Base-by-base conservation (phyloP, 1,140 invertebrate genomes). In the Drosophila setifemur region DNA sequence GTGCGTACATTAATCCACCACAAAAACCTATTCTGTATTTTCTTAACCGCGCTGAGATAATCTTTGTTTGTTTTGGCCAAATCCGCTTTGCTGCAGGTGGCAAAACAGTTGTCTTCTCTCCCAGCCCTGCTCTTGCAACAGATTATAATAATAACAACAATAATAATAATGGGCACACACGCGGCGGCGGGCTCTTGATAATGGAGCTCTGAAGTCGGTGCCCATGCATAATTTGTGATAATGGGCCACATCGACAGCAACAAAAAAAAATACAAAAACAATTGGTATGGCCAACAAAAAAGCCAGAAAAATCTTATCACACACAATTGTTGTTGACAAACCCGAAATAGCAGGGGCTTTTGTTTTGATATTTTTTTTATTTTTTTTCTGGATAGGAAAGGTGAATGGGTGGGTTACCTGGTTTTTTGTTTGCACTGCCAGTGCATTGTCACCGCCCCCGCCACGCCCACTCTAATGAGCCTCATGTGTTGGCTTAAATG, bases 401-500 rank as follows among this genome's bases (percentile, higher is more conserved):
- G n/a, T n/a, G n/a, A n/a, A n/a, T n/a, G n/a, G n/a, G n/a, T 35
- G 43, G 53, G 28, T 40, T 52, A 40, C 21, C 48, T 26, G 53
- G 7, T 9, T 21, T 29, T 33, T 54, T 54, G 45, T 50, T 50
- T 37, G 54, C 31, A 35, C 21, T 37, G 49, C 14, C 25, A 33
- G 23, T 55, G 50, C 57, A 61, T 12, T 4, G n/a, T 5, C 7
- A 16, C 35, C 5, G 4, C 9, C 25, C 1, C 8, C 4, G 1
- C 14, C 19, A 12, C 28, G 21, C 39, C 54, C 60, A 37, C 42
- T 29, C 42, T 63, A 64, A 63, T 64, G 60, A 64, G 60, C 57
- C 60, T 39, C 60, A 39, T 64, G 60, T 64, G 60, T 64, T 64
- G 60, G 60, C 60, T 64, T 64, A 64, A 64, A 63, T 64, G 60